phyloP scores from a whole-genome alignment of 2,797 vertebrate species.

The Mormyrops boulengeri region DNA sequence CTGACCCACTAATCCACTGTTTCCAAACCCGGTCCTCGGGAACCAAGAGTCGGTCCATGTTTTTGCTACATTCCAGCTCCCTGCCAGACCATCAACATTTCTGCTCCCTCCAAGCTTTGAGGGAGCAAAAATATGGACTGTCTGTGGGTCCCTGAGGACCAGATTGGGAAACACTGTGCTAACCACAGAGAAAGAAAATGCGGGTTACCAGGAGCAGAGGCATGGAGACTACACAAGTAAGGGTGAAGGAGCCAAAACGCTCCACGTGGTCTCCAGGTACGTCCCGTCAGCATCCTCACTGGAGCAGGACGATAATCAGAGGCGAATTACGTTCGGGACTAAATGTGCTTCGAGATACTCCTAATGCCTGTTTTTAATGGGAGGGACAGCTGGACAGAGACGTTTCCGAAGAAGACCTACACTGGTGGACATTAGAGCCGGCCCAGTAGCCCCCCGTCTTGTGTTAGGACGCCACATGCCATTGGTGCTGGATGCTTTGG shows the following conservation, averaged over 20 bases:
- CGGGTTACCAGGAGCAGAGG: neutral
- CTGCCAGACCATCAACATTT: neutral
- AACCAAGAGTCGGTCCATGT: neutral
- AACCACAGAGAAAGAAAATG: neutral
- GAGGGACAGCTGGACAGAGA: neutral
- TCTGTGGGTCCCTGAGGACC: neutral
- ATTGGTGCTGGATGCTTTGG: neutral
- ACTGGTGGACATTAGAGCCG: neutral
- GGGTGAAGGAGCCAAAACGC: neutral
- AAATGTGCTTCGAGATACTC: neutral
- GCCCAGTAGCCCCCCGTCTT: neutral
- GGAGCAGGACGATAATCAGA: neutral
- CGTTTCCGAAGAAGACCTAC: neutral
- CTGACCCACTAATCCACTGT: neutral
- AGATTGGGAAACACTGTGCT: neutral
- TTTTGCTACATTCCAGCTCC: neutral
- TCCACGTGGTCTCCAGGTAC: neutral
- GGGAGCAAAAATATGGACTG: neutral
- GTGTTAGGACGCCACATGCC: neutral
- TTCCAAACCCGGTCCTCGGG: neutral
- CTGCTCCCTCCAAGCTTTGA: neutral
- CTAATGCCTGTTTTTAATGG: neutral
- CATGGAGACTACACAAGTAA: neutral
- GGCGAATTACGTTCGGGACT: neutral
- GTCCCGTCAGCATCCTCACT: neutral